A percentile compares a stretch with the other conserved stretches of the same genome.
Evolutionary conservation across 1,140 invertebrate species (phyloP).

Genomic region (Protaetia brevitarsis): DNA sequence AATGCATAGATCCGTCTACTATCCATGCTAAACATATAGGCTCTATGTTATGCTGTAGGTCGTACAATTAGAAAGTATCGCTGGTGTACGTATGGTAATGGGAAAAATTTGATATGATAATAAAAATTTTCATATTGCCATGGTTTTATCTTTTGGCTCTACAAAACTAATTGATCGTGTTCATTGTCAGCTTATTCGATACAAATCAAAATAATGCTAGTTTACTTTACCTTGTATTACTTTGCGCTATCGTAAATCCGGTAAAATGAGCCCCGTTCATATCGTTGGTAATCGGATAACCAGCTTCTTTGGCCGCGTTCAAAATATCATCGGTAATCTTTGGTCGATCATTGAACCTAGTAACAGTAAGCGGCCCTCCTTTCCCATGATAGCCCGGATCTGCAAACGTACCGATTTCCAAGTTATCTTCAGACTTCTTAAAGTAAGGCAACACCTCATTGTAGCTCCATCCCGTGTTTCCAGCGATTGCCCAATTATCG

Average conservation of each 20-base stretch:
- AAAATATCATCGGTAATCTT: conserved; percentile 56
- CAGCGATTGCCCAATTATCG: conserved; percentile 61
- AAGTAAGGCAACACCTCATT: conserved; percentile 57
- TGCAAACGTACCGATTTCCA: conserved; percentile 51
- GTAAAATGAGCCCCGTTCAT: conserved; percentile 55
- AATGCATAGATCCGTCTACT: too few relatives aligned
- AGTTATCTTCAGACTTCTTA: conserved; percentile 55
- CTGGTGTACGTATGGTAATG: too few relatives aligned
- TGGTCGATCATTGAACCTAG: conserved; percentile 56
- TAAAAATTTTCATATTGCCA: too few relatives aligned
- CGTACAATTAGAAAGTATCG: too few relatives aligned
- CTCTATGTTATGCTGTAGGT: too few relatives aligned
- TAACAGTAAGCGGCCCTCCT: conserved; percentile 51
- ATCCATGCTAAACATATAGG: too few relatives aligned
- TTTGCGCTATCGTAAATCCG: conserved; percentile 46
- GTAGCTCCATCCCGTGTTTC: conserved; percentile 45
- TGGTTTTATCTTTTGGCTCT: too few relatives aligned
- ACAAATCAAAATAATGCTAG: neutral
- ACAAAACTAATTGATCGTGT: neutral
- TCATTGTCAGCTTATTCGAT: neutral
- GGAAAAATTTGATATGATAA: too few relatives aligned
- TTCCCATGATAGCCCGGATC: conserved; percentile 47
- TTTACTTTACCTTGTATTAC: conserved; percentile 41
- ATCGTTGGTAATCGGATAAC: conserved; percentile 57
- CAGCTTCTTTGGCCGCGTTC: conserved; percentile 57